phyloP scores from a whole-genome alignment of 2,888 invertebrate genomes.

The Stenurella melanura region DNA sequence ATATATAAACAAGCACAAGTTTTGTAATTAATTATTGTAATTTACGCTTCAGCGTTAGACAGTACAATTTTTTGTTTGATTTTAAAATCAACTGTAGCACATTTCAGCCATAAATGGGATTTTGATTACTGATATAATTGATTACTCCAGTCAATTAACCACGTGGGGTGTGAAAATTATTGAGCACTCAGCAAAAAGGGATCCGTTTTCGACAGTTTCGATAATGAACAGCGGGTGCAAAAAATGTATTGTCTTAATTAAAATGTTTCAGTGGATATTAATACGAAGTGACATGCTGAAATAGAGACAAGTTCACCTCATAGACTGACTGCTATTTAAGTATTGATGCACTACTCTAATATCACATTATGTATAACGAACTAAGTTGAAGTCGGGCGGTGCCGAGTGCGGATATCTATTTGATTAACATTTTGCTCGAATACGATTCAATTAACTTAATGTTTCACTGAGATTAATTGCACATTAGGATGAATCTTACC shows the following conservation, averaged over 20 bases:
- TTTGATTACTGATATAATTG: conserved; percentile 38
- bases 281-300: not conserved
- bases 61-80: conserved; percentile 14
- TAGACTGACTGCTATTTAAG: conserved; percentile 1
- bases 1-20: not conserved
- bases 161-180: conserved; percentile 32
- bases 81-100: conserved; percentile 34
- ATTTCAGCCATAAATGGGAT: conserved; percentile 24
- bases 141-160: conserved; percentile 36
- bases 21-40: conserved; percentile 9
- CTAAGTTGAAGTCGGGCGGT: no score
- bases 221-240: conserved; percentile 30
- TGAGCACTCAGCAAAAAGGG: conserved; percentile 30
- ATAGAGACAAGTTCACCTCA: conserved; percentile 43
- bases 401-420: no score
- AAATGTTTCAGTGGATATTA: not conserved
- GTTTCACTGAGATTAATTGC: no score
- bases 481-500: no score
- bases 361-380: no score
- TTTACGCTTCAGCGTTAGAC: conserved; percentile 7
- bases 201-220: conserved; percentile 28
- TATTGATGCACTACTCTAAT: no score
- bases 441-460: no score
- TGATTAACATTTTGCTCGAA: no score
- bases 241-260: conserved; percentile 25